Evolutionary conservation across 2,797 vertebrate genomes (phyloP).

Genomic region (Pterois miles): DNA sequence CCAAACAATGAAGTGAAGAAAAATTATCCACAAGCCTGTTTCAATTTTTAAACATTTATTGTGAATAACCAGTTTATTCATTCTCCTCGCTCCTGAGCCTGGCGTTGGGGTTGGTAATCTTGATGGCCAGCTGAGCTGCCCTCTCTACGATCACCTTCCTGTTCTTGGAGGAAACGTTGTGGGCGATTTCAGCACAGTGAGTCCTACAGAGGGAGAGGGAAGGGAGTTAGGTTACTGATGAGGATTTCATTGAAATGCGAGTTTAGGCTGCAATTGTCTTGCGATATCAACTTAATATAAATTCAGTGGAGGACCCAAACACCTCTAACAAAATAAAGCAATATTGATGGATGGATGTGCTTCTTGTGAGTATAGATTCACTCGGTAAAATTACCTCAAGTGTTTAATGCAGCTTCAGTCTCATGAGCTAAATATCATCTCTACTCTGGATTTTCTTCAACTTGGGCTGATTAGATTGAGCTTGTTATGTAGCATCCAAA

Average conservation of each 20-base stretch:
- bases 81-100: constrained; percentile 98
- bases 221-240: not conserved
- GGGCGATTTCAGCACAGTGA: constrained; percentile 97
- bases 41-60: constrained; percentile 85
- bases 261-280: not conserved
- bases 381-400: not conserved
- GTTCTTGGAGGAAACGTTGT: constrained; percentile 99
- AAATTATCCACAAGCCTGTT: not conserved
- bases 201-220: constrained; percentile 80
- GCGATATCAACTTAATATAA: not conserved
- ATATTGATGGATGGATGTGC: not conserved
- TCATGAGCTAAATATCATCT: not conserved
- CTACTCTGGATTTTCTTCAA: not conserved
- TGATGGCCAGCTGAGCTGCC: constrained; percentile 96
- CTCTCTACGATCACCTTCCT: constrained; percentile 97
- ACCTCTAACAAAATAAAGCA: not conserved
- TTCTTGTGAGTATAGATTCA: not conserved
- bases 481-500: not conserved
- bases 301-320: not conserved
- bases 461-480: not conserved
- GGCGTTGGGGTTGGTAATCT: constrained; percentile 98
- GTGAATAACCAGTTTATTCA: constrained; percentile 85
- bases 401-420: not conserved
- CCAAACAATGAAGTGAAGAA: not conserved
- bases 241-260: not conserved